Conservation (phyloP, 2,113 vertebrate species). For the Halichoerus grypus region DNA sequence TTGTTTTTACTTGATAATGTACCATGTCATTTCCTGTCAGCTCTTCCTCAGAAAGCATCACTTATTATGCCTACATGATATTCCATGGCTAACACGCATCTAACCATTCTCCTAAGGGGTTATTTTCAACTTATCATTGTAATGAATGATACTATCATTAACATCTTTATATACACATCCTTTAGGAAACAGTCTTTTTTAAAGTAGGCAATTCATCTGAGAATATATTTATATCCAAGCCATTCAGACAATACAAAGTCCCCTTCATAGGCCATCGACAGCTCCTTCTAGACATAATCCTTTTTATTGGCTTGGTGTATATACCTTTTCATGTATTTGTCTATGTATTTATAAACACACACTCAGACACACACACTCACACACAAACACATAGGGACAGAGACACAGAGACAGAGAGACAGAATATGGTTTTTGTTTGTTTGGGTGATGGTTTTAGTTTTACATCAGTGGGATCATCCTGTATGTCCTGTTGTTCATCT, state of each 20-base stretch:
- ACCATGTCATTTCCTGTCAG: not conserved
- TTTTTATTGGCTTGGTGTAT: not conserved
- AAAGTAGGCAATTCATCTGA: not conserved
- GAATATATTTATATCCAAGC: not conserved
- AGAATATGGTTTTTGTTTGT: not conserved
- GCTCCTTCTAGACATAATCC: not conserved
- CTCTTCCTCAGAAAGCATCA: not conserved
- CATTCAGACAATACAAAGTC: not conserved
- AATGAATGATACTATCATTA: not conserved
- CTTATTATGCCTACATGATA: not conserved
- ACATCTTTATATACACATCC: not conserved
- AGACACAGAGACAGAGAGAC: not conserved
- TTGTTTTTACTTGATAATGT: conserved; percentile 8
- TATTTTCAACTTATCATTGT: not conserved
- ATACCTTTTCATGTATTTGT: not conserved
- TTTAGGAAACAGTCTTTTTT: not conserved
- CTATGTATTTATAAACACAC: not conserved
- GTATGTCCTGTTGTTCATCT: not conserved
- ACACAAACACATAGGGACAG: not conserved
- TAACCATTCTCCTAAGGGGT: not conserved
- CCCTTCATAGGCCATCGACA: not conserved
- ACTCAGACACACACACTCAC: not conserved
- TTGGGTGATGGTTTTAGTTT: not conserved
- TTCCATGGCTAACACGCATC: not conserved
- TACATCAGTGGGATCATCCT: not conserved